These are phyloP conservation scores for Arctocebus calabarensis DNA, from an alignment of 2,797 vertebrate species.

Conservation along the genomic window DNA sequence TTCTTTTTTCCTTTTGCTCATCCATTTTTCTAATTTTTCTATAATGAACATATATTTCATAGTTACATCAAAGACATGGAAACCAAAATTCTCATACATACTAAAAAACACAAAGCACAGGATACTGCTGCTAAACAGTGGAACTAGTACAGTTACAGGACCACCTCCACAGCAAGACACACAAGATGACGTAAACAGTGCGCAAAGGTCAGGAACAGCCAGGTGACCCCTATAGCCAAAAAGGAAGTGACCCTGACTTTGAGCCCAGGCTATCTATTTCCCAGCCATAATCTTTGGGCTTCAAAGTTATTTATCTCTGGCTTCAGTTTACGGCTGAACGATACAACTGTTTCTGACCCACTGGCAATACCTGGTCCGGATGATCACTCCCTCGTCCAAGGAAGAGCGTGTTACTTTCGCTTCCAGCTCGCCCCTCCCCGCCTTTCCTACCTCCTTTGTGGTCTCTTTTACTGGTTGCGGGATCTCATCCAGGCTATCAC, in stretches of 20 bases:
- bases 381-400: background rate
- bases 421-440: background rate
- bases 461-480: background rate
- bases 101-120: background rate
- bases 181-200: background rate
- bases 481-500: background rate
- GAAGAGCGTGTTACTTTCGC: background rate
- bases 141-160: background rate
- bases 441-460: background rate
- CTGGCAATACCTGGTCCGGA: background rate
- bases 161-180: background rate
- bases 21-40: background rate
- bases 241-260: background rate
- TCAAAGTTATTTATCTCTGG: background rate
- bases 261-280: background rate
- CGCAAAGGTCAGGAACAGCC: background rate
- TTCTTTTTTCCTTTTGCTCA: background rate
- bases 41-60: background rate
- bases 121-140: no score
- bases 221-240: background rate
- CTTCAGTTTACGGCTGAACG: background rate
- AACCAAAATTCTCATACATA: background rate
- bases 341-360: background rate
- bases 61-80: constrained; percentile 14
- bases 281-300: background rate